Base-by-base conservation (phyloP, 64 coral and sea anemone genomes). In the Stylophora pistillata region DNA sequence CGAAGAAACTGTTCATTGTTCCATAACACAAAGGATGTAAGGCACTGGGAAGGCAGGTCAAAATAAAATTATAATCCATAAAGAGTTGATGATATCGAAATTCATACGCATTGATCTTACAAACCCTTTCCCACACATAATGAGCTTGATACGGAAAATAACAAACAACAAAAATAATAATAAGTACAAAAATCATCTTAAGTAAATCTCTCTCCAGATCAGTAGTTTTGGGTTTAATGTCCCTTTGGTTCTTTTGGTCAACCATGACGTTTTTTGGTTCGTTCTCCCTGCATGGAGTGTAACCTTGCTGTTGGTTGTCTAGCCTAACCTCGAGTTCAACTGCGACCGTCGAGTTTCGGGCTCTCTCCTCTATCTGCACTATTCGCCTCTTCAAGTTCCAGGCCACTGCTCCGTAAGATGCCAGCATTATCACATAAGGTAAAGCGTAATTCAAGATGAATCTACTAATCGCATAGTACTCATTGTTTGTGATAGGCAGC, bases 21-120 rank as follows among this genome's bases (percentile, higher is more conserved):
- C 94, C 94, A 86, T 96, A 96, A 27, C 94, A 96, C 6, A 96
- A 56, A 5, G 94, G 94, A 79, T 96, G 94, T 1, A 96, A 30
- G 31, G 90, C 94, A 34, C 90, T 88, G 0, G 94, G 94, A 27
- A 96, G 62, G 33, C 91, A 78, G 17, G 80, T 89, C 11, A 96
- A 10, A 63, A 91, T 86, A 53, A 86, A 61, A 20, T 88, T 66
- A 73, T 93, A 96, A 15, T 75, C 72, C 9, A 74, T 74, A 33
- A 89, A 53, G 29, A 96, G 65, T 16, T 34, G 56, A 3, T 63
- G 68, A 82, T 86, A 93, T 29, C 59, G 64, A 73, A 86, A 47
- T 47, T 47, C 3, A 47, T 47, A 1, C 37, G 0, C 1, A 47
- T 3, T 47, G 37, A 47, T 47, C 3, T 47, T 47, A 47, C 37